phyloP scores from a whole-genome alignment of 2,797 vertebrate genomes.

The Manis pentadactyla region DNA sequence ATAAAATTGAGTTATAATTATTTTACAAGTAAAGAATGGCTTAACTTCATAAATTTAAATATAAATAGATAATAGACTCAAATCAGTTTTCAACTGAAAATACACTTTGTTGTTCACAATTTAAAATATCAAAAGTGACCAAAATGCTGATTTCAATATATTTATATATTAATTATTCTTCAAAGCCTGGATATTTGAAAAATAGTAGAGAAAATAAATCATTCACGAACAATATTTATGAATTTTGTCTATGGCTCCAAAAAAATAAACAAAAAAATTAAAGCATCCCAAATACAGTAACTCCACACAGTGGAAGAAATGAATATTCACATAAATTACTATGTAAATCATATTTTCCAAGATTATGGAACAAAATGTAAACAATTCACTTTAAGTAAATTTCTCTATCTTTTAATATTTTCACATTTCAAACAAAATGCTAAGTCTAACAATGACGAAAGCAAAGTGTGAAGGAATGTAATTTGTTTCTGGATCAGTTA shows the following conservation, averaged over 20 bases:
- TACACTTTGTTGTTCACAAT: background rate
- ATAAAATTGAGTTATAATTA: conserved; percentile 6
- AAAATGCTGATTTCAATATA: conserved; percentile 25
- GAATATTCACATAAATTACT: conserved; percentile 63
- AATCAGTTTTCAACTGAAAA: conserved; percentile 11
- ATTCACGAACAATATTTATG: conserved; percentile 22
- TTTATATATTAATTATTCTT: conserved; percentile 35
- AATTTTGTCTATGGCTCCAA: conserved; percentile 35
- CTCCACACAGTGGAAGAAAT: conserved; percentile 84
- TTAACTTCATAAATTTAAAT: conserved; percentile 5
- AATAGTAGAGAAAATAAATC: conserved; percentile 47
- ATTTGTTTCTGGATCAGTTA: conserved; percentile 79
- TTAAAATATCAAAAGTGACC: conserved; percentile 41
- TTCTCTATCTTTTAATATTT: conserved; percentile 61
- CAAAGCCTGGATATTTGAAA: conserved; percentile 57
- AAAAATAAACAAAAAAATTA: conserved; percentile 51
- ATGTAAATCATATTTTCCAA: conserved; percentile 65
- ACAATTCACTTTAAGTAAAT: conserved; percentile 64
- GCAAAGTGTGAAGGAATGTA: conserved; percentile 50
- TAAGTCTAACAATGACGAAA: conserved; percentile 42
- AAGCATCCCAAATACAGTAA: conserved; percentile 53
- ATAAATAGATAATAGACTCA: conserved; percentile 2
- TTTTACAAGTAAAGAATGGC: conserved; percentile 33
- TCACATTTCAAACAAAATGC: conserved; percentile 70
- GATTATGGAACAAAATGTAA: conserved; percentile 65